Conservation (phyloP, 2,888 invertebrate species). For the Neoscelio sp. region DNA sequence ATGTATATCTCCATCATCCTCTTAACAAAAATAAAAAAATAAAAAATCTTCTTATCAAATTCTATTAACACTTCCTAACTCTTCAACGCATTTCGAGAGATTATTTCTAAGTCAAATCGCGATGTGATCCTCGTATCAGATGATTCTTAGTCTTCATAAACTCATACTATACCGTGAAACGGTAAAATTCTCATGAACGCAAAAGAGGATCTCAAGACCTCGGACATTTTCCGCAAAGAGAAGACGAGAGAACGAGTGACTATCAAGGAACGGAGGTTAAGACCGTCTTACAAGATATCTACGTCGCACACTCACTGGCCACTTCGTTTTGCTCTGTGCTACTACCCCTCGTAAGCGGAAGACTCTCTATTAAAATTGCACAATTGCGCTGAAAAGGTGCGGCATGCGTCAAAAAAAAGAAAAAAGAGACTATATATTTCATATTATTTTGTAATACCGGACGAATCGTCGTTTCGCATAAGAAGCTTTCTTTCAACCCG, state of each 20-base stretch:
- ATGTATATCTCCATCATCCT: neutral
- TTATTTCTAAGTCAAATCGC: constrained; percentile 47
- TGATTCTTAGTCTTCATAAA: constrained; percentile 57
- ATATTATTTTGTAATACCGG: constrained; percentile 66
- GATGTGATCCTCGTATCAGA: constrained; percentile 44
- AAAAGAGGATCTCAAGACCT: constrained; percentile 63
- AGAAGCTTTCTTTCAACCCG: constrained; percentile 65
- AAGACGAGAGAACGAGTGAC: constrained; percentile 30
- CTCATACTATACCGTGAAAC: constrained; percentile 17
- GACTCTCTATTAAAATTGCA: constrained; percentile 79
- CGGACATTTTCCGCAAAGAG: constrained; percentile 51
- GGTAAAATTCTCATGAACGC: constrained; percentile 58
- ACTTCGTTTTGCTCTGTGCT: constrained; percentile 77
- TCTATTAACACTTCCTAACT: constrained; percentile 34
- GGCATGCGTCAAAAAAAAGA: constrained; percentile 50
- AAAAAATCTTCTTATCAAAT: constrained; percentile 45
- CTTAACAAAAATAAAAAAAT: too few species aligned
- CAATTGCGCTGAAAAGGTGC: constrained; percentile 69
- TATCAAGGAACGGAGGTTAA: constrained; percentile 75
- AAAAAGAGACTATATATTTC: constrained; percentile 41
- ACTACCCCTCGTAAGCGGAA: constrained; percentile 70
- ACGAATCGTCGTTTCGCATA: constrained; percentile 66
- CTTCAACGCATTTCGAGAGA: too few species aligned
- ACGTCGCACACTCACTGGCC: constrained; percentile 77
- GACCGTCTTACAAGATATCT: constrained; percentile 83